These are phyloP conservation scores for Coregonus ussuriensis DNA, from an alignment of 2,797 vertebrate species.

Conservation along the genomic window DNA sequence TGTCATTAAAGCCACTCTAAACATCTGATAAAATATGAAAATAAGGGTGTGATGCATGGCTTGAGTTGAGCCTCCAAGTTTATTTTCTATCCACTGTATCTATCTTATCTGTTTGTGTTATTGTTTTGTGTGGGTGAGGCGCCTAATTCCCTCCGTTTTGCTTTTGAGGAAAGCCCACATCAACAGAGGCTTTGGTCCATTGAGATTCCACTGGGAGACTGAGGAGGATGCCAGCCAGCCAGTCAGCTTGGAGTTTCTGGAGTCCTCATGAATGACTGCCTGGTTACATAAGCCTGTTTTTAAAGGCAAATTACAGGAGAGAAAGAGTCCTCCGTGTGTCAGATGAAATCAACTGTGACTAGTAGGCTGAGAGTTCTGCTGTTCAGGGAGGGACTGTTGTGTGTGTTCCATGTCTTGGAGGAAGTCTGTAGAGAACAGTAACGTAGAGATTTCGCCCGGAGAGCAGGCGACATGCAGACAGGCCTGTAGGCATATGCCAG, in stretches of 20 bases:
- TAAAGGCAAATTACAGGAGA: conserved; percentile 59
- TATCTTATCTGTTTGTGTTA: neutral
- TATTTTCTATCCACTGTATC: neutral
- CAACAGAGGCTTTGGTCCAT: conserved; percentile 9
- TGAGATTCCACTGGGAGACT: conserved; percentile 3
- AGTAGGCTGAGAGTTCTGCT: conserved; percentile 37
- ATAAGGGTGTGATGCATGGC: neutral
- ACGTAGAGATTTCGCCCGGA: neutral
- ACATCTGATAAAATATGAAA: neutral
- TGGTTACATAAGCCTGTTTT: conserved; percentile 44
- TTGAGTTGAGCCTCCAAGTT: neutral
- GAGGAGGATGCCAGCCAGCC: neutral
- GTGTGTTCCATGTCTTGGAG: conserved; percentile 1
- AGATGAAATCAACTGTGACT: conserved; percentile 46
- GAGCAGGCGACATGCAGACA: neutral
- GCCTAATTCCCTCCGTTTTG: neutral
- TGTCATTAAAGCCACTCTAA: neutral
- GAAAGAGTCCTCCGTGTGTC: conserved; percentile 41
- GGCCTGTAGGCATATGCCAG: neutral
- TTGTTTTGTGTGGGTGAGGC: neutral
- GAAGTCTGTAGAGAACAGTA: neutral
- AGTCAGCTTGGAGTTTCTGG: conserved; percentile 7
- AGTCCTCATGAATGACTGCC: conserved; percentile 27
- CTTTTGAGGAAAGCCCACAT: neutral
- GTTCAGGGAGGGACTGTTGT: conserved; percentile 2